phyloP scores from a whole-genome alignment of 2,797 vertebrate species.

The Premnoplex brunnescens region DNA sequence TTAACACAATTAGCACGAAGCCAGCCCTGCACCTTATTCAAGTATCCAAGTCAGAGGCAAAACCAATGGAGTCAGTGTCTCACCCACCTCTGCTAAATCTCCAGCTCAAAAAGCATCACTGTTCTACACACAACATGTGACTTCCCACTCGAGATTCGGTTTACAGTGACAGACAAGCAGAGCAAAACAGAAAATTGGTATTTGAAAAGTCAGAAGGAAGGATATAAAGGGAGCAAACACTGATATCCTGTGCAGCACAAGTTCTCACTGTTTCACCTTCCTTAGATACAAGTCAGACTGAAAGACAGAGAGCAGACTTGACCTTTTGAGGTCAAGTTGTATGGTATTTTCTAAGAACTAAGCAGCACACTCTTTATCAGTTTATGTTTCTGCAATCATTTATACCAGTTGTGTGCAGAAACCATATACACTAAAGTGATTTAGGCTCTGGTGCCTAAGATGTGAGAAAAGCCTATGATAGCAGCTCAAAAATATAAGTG shows the following conservation, averaged over 20 bases:
- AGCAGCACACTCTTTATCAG: background rate
- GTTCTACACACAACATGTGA: background rate
- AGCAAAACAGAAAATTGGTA: background rate
- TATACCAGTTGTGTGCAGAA: background rate
- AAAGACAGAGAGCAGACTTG: background rate
- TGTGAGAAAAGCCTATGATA: background rate
- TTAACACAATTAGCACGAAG: background rate
- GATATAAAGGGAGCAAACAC: background rate
- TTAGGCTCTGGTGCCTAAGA: background rate
- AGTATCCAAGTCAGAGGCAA: background rate
- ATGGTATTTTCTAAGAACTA: constrained; percentile 1
- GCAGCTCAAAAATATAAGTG: background rate
- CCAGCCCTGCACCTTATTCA: background rate
- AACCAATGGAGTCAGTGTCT: background rate
- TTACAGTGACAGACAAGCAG: background rate
- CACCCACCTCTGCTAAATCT: background rate
- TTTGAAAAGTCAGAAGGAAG: background rate
- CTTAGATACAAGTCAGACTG: background rate
- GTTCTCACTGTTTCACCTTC: background rate
- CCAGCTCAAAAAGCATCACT: background rate
- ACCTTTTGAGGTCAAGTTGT: background rate
- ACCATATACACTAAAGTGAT: background rate
- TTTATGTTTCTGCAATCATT: background rate
- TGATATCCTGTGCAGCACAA: background rate
- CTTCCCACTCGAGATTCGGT: background rate